Evolutionary conservation across 1,140 invertebrate genomes (phyloP), one percentile per base, ranked within the genome.

Genomic region (Holcopasites calliopsidis): DNA sequence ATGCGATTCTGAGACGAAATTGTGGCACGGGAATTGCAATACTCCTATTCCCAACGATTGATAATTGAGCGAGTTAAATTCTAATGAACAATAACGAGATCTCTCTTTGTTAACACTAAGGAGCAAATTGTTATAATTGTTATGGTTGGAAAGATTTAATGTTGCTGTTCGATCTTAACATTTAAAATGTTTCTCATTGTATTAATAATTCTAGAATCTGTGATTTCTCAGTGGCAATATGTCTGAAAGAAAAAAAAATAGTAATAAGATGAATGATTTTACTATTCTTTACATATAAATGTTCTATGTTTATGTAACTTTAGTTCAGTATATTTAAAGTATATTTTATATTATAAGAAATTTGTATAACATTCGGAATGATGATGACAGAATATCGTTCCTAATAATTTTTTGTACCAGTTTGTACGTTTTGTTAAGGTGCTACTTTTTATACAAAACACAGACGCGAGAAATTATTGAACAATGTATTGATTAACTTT

Each of bases 21-120:
- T 97, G 35, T 96, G 96, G 90, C 97, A 98, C 91, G 96, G 96
- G 2, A 98, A 97, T 92, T 97, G 96, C 89, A 96, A 97, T 90
- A 95, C 96, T 42, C 92, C 93, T 57, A 95, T 97, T 85, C 95
- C 95, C 75, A 91, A 92, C 4, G 70, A 90, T 64, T 90, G 71
- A 81, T 68, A 16, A 3, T 71, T 5, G 1, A 40, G n/a, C 1
- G 11, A 33, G 11, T n/a, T 54, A 8, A 64, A n/a, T 3, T 50
- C 42, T 35, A 4, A 35, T 0, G 1, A 44, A 47, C n/a, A 6
- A 57, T 57, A 21, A 68, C 26, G 6, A 40, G 58, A 62, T 62
- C 55, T 68, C 35, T n/a, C n/a, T n/a, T n/a, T 47, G 4, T 23
- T 52, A 38, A 7, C 35, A 38, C 18, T 2, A 33, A 38, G 31